phyloP scores from a whole-genome alignment of 2,797 vertebrate species.

The Galago senegalensis region DNA sequence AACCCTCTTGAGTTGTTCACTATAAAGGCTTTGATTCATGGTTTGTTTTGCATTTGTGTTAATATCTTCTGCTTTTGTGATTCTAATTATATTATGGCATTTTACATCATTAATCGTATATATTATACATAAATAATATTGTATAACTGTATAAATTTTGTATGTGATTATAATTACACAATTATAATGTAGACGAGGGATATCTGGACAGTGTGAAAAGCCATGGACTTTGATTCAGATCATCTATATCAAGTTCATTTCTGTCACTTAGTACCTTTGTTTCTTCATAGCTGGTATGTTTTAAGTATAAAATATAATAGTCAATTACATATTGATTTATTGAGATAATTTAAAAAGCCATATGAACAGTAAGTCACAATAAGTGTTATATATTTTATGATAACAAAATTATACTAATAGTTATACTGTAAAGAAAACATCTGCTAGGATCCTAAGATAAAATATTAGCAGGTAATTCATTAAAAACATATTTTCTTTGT shows the following conservation, averaged over 20 bases:
- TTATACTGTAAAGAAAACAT: conserved; percentile 40
- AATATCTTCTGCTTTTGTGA: not conserved
- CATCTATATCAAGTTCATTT: not conserved
- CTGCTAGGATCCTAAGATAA: not conserved
- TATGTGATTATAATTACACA: not conserved
- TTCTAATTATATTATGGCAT: not conserved
- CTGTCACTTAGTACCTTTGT: conserved; percentile 21
- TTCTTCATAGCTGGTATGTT: not conserved
- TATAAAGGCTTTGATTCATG: not conserved
- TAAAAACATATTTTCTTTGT: not conserved
- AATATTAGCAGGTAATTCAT: conserved; percentile 8
- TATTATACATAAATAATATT: too few species aligned
- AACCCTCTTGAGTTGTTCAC: not conserved
- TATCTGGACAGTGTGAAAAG: not conserved
- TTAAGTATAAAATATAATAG: not conserved
- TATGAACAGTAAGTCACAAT: not conserved
- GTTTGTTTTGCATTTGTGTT: not conserved
- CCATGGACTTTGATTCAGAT: not conserved
- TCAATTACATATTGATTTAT: not conserved
- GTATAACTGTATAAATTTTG: too few species aligned
- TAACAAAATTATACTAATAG: conserved; percentile 45
- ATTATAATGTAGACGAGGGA: not conserved
- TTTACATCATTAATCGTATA: not conserved
- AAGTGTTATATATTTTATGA: conserved; percentile 38
- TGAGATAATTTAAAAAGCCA: conserved; percentile 28